Base-by-base conservation (phyloP, 2,888 invertebrate genomes). In the Diadegma fenestrale region DNA sequence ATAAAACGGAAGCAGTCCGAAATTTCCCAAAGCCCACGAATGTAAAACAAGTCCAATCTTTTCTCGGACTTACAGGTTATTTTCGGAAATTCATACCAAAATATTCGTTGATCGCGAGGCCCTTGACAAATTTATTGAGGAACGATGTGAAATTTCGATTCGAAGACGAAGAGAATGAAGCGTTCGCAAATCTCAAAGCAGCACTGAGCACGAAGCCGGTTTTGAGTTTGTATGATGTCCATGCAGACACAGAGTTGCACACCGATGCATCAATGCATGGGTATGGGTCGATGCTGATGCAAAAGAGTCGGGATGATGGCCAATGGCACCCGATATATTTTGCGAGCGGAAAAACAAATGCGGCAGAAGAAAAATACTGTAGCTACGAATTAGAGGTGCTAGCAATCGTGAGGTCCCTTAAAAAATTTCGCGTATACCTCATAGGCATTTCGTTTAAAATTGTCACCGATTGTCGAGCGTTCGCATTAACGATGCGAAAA, bases 331-430 rank as follows among this genome's bases (percentile, higher is more conserved):
- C 63, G 2, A 17, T 30, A 0, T 63, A 63, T 17, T 63, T 26
- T 30, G 30, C 30, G 30, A 30, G 30, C 30, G 30, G 30, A 30
- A 30, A 30, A 30, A 30, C 30, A 30, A 58, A 8, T 10, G 26
- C 58, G 58, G 58, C 58, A 22, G 30, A 77, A 51, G 30, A 64
- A 51, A 33, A 54, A 14, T 48, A 48, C 48, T n/a, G 17, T 17
- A 48, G 48, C n/a, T 48, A 48, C n/a, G 48, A 81, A 43, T 41
- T 82, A 14, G 82, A 78, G 8, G 78, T 78, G 7, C 37, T 83
- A 0, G 83, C 79, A 22, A 66, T 83, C 51, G 79, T 83, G n/a
- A 79, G 54, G 17, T 66, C 83, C 6, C 58, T 83, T 17, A 71
- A 64, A 43, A 73, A 79, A 30, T 30, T 30, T 30, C 30, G 30